Evolutionary conservation across 2,888 invertebrate genomes (phyloP).

Genomic region (Agapetus fuscipes): DNA sequence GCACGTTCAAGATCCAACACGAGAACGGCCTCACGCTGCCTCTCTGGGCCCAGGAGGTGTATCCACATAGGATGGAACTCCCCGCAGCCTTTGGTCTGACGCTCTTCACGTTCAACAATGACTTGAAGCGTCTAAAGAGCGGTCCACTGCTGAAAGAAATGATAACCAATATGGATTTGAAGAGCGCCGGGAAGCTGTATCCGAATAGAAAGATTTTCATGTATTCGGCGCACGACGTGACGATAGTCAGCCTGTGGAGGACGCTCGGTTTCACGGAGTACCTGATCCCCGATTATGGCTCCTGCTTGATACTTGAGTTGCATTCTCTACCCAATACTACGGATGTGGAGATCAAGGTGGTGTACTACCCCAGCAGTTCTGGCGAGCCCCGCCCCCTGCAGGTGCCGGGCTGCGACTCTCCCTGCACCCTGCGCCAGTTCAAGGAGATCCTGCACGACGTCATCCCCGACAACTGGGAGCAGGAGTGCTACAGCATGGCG

Average conservation of each 20-base stretch:
- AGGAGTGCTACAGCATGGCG: slow-evolving; percentile 46
- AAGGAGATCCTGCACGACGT: slow-evolving; percentile 41
- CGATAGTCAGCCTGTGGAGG: slow-evolving; percentile 65
- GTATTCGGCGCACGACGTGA: slow-evolving; percentile 77
- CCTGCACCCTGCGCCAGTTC: slow-evolving; percentile 53
- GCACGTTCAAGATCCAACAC: slow-evolving; percentile 53
- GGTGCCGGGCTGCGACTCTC: slow-evolving; percentile 52
- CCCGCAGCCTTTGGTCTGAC: slow-evolving; percentile 61
- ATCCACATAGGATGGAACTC: slow-evolving; percentile 55
- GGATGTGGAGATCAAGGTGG: slow-evolving; percentile 52
- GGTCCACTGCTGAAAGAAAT: slow-evolving; percentile 66
- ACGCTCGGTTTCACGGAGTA: slow-evolving; percentile 58
- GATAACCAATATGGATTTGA: slow-evolving; percentile 49
- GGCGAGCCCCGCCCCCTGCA: slow-evolving; percentile 47
- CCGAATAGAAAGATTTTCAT: slow-evolving; percentile 51
- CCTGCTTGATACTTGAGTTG: slow-evolving; percentile 64
- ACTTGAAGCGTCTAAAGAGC: slow-evolving; percentile 61
- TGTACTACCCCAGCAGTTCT: slow-evolving; percentile 54
- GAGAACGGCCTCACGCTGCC: slow-evolving; percentile 61
- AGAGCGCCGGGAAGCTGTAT: slow-evolving; percentile 32
- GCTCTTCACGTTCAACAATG: slow-evolving; percentile 57
- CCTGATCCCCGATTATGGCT: slow-evolving; percentile 66
- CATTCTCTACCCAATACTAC: slow-evolving; percentile 38
- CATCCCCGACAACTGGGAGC: slow-evolving; percentile 56
- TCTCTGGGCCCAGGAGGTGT: slow-evolving; percentile 61